phyloP scores from a whole-genome alignment of 2,888 invertebrate genomes.

The Morinoia aosen region DNA sequence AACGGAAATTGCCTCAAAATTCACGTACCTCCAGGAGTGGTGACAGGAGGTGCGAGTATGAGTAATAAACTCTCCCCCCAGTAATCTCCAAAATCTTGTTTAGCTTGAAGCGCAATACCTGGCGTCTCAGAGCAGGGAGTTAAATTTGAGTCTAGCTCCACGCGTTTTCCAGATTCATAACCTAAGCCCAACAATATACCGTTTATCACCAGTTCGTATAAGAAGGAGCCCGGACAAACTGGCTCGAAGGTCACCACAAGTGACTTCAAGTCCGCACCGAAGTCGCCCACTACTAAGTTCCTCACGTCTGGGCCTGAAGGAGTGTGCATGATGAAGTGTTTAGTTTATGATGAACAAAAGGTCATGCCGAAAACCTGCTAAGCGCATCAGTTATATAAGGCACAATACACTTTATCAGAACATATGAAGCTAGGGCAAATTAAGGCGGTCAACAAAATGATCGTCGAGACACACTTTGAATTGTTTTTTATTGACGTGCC shows the following conservation, averaged over 20 bases:
- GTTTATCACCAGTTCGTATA: neutral
- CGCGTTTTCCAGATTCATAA: neutral
- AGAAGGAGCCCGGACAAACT: neutral
- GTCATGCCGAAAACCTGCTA: no score
- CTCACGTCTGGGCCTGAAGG: neutral
- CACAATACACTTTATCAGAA: neutral
- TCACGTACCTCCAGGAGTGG: neutral
- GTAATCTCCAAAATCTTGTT: neutral
- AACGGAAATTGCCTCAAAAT: neutral
- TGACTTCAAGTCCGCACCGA: neutral
- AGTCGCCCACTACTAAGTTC: neutral
- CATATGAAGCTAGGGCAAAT: neutral
- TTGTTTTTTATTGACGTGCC: neutral
- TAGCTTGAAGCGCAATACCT: neutral
- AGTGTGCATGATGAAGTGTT: neutral
- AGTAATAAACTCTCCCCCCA: neutral
- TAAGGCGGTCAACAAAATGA: no score
- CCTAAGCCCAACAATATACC: neutral
- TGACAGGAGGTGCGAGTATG: neutral
- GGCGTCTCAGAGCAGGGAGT: neutral
- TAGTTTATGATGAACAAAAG: neutral
- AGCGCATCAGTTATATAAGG: neutral
- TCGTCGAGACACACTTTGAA: no score
- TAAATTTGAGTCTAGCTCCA: neutral
- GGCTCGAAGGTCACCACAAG: neutral